Evolutionary conservation across 2,888 invertebrate genomes (phyloP), one percentile per base, ranked within the genome.

Genomic region (Arrhopalites spinosus): DNA sequence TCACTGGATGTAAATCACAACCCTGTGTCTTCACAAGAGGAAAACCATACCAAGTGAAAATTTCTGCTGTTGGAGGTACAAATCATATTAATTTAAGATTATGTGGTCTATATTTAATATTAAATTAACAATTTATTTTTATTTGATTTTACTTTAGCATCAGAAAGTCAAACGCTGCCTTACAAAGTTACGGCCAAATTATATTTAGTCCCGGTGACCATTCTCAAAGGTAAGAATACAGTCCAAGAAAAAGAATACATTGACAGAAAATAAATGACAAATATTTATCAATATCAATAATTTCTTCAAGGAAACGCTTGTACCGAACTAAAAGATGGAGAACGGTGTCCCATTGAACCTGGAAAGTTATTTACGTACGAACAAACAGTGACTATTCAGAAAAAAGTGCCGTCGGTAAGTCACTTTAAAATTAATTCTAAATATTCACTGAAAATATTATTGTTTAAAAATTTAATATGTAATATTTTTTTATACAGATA

Each of bases 101-200:
- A 13, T 13, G n/a, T 56, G 7, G 5, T 20, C 7, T 13, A 13
- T 8, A n/a, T 20, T 23, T 15, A 11, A 2, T 11, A 13, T 25
- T n/a, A n/a, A n/a, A n/a, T n/a, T n/a, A n/a, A n/a, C n/a, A 20
- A 23, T 53, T 20, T 8, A 20, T 53, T 53, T 20, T 20, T 53
- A n/a, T n/a, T n/a, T 50, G 20, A 17, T n/a, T 50, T 50, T 15
- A 8, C 30, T 11, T 30, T 20, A 72, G 72, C 61, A 13, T 43
- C 15, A 11, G 72, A 72, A 45, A 63, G 23, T 25, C n/a, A 30
- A 25, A 23, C 61, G 13, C 17, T 72, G 43, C 72, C 72, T 17
- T 72, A 72, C 72, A 72, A 72, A 63, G 72, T 72, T 17, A 72
- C 72, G 11, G 47, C 72, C 1, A 72, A 72, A 45, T 23, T 72